Evolutionary conservation across 2,797 vertebrate genomes (phyloP), one percentile per base, ranked within the genome.

Genomic region (Cossypha polioptera): DNA sequence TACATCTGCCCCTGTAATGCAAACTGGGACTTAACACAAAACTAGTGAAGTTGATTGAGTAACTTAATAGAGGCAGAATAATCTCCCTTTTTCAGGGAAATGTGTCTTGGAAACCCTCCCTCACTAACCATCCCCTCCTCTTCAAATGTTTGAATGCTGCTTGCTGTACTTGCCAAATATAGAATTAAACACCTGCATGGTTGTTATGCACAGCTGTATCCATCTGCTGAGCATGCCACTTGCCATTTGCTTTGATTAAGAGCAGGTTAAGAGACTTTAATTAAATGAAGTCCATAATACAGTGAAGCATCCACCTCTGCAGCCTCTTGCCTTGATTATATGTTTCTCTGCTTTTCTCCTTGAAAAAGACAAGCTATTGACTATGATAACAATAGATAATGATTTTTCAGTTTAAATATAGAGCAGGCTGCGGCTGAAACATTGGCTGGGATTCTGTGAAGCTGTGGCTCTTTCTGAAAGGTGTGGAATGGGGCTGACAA

Each of bases 181-280:
- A 89, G 92, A 92, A 95, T 92, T 48, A 83, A 88, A 87, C 95
- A 96, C 95, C 94, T 96, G 94, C 83, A 88, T 66, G 91, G 85
- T 90, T 96, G 95, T 91, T 92, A 90, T 81, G 91, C 92, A 95
- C 92, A 96, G 91, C 92, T 96, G 91, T 91, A 93, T 81, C 93
- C 95, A 94, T 93, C 89, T 96, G 94, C 94, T 95, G 87, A 95
- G 76, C 78, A 22, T 83, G 54, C 73, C 66, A 69, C 90, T 93
- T 92, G 74, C 69, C 65, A 89, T 95, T 94, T 94, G 79, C 91
- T 90, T 92, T 95, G 93, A 95, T 96, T 95, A 97, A 97, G 94
- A 94, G 94, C 82, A 90, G 54, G 94, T 91, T 92, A 92, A 94
- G 89, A 93, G 75, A 62, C 84, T 94, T 95, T 95, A 96, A 96